phyloP scores from a whole-genome alignment of 2,888 invertebrate genomes.

The Hemaris fuciformis region DNA sequence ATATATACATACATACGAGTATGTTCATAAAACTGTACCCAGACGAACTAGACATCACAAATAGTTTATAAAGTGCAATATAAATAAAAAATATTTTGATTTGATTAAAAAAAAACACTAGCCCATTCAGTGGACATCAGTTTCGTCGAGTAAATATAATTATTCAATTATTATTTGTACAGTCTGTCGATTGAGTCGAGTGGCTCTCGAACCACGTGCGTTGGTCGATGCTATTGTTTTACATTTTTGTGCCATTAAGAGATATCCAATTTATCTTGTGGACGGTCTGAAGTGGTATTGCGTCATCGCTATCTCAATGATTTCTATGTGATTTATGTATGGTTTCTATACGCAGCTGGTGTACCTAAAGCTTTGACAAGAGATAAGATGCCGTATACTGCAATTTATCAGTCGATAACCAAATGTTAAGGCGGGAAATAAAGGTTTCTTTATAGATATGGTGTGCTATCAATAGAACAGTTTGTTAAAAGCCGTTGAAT shows the following conservation, averaged over 20 bases:
- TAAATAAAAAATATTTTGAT: too few species aligned
- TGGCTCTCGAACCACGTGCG: conserved; percentile 26
- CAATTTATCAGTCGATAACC: not conserved
- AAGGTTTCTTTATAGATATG: too few species aligned
- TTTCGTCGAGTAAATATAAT: conserved; percentile 7
- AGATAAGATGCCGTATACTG: not conserved
- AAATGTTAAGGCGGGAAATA: not conserved
- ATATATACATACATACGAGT: too few species aligned
- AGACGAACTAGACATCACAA: too few species aligned
- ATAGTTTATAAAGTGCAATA: too few species aligned
- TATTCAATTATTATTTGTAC: not conserved
- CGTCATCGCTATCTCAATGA: not conserved
- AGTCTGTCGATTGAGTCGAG: conserved; percentile 20
- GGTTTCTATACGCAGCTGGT: not conserved
- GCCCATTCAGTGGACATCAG: too few species aligned
- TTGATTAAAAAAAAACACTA: too few species aligned
- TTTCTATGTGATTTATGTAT: not conserved
- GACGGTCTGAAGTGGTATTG: not conserved
- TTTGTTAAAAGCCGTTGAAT: too few species aligned
- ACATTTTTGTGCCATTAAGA: conserved; percentile 12
- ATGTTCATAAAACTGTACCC: too few species aligned
- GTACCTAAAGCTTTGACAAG: not conserved
- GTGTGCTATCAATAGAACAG: too few species aligned
- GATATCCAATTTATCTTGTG: conserved; percentile 7
- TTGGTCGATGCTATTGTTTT: conserved; percentile 15